A percentile compares a stretch with the other conserved stretches of the same genome.
These are phyloP conservation scores for Festucalex cinctus DNA, from an alignment of 2,113 vertebrate species.

Conservation along the genomic window DNA sequence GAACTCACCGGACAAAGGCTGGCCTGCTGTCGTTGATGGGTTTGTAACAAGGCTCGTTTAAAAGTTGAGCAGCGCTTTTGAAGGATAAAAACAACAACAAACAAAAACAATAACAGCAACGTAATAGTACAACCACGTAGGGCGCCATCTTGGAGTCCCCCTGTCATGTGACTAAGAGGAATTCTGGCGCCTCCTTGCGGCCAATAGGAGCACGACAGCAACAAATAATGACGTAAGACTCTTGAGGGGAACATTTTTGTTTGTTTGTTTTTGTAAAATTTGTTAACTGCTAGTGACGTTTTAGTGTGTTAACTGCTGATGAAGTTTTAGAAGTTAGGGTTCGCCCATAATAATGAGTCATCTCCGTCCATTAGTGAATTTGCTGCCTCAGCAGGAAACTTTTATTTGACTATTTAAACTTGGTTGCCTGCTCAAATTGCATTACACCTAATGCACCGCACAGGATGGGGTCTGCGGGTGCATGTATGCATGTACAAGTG, in stretches of 20 bases:
- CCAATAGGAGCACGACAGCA: neutral
- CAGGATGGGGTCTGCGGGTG: constrained; percentile 4
- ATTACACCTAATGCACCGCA: constrained; percentile 49
- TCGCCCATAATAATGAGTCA: neutral
- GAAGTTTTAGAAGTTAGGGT: neutral
- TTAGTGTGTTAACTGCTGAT: neutral
- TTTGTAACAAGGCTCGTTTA: constrained; percentile 62
- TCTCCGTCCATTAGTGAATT: constrained; percentile 15
- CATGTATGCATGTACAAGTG: neutral
- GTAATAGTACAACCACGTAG: neutral
- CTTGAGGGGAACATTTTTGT: too few species aligned
- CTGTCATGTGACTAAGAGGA: neutral
- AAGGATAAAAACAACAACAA: constrained; percentile 16
- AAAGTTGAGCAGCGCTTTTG: neutral
- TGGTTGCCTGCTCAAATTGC: constrained; percentile 31
- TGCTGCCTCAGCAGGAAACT: constrained; percentile 58
- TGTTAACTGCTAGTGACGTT: too few species aligned
- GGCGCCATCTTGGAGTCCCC: constrained; percentile 51
- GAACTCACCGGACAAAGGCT: constrained; percentile 49
- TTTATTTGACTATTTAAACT: constrained; percentile 28
- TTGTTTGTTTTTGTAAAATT: too few species aligned
- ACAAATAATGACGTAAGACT: neutral
- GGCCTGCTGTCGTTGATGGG: constrained; percentile 55
- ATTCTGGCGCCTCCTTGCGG: constrained; percentile 9
- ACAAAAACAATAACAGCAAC: constrained; percentile 12